phyloP scores from a whole-genome alignment of 2,113 vertebrate species.

The Danio rerio region DNA sequence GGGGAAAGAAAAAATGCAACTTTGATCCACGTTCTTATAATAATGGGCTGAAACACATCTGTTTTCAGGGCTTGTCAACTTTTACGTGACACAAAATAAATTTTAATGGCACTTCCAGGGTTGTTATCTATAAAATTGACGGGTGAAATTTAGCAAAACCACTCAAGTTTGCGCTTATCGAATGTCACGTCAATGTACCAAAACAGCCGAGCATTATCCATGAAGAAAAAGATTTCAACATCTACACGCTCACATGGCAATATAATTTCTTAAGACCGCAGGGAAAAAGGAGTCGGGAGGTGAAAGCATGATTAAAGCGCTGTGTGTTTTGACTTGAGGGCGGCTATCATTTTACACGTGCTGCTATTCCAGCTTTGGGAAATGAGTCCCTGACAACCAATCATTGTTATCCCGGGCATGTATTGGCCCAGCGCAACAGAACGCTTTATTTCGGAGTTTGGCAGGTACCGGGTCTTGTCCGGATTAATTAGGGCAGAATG shows the following conservation, averaged over 20 bases:
- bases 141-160: conserved; percentile 1
- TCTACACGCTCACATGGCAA: not conserved
- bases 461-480: conserved; percentile 69
- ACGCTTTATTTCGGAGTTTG: conserved; percentile 73
- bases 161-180: not conserved
- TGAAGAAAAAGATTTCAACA: conserved; percentile 40
- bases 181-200: conserved; percentile 12
- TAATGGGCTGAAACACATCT: conserved; percentile 10
- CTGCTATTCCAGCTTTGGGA: conserved; percentile 62
- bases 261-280: conserved; percentile 29
- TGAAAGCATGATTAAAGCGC: conserved; percentile 47
- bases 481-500: conserved; percentile 76
- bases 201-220: not conserved
- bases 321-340: conserved; percentile 68
- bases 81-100: conserved; percentile 14
- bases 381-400: conserved; percentile 66
- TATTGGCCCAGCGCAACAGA: conserved; percentile 62
- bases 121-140: conserved; percentile 35
- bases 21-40: too few species aligned
- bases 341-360: conserved; percentile 62
- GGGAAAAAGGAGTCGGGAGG: not conserved
- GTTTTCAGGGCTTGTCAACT: conserved; percentile 18
- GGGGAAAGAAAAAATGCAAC: too few species aligned
- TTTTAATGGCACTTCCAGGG: conserved; percentile 30
- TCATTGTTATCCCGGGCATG: conserved; percentile 58